A percentile compares a stretch with the other conserved stretches of the same genome.
These are phyloP conservation scores for Caenorhabditis sp. DNA, from an alignment of 2,888 invertebrate species.

Conservation along the genomic window DNA sequence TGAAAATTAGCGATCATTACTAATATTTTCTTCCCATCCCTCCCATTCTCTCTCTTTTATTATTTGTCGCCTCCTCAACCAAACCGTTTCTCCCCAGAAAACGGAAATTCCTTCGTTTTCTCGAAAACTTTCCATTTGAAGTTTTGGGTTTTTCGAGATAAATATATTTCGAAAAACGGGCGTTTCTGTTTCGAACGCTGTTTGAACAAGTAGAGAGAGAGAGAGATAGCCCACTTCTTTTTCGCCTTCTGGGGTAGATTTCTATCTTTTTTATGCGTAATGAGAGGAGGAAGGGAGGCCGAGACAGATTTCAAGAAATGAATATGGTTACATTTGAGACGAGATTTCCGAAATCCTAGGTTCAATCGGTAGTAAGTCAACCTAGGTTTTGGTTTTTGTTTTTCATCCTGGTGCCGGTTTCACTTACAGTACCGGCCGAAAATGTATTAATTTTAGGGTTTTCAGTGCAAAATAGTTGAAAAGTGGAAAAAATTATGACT, in stretches of 20 bases:
- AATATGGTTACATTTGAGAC: slow-evolving; percentile 7
- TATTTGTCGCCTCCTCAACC: not conserved
- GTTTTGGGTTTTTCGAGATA: slow-evolving; percentile 20
- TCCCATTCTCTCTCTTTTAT: not conserved
- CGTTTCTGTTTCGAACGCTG: not conserved
- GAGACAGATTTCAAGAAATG: slow-evolving; percentile 37
- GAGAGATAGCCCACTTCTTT: slow-evolving; percentile 50
- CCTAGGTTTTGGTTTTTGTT: no score
- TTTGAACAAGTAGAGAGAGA: slow-evolving; percentile 34
- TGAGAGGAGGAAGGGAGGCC: slow-evolving; percentile 8
- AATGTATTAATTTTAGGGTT: no score
- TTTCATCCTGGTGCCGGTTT: not conserved
- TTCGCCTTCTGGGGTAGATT: slow-evolving; percentile 51
- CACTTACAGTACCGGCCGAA: no score
- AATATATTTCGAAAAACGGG: slow-evolving; percentile 9
- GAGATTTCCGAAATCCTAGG: not conserved
- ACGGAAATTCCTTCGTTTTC: slow-evolving; percentile 20
- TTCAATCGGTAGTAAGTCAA: no score
- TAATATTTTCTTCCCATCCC: slow-evolving; percentile 30
- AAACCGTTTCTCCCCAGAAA: not conserved
- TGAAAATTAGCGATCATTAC: slow-evolving; percentile 36
- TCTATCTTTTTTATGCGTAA: slow-evolving; percentile 56
- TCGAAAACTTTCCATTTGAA: slow-evolving; percentile 7
- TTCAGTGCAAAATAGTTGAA: no score
- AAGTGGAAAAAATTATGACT: no score